Conservation (phyloP, 2,888 invertebrate species). For the Amblyjoppa proteus region DNA sequence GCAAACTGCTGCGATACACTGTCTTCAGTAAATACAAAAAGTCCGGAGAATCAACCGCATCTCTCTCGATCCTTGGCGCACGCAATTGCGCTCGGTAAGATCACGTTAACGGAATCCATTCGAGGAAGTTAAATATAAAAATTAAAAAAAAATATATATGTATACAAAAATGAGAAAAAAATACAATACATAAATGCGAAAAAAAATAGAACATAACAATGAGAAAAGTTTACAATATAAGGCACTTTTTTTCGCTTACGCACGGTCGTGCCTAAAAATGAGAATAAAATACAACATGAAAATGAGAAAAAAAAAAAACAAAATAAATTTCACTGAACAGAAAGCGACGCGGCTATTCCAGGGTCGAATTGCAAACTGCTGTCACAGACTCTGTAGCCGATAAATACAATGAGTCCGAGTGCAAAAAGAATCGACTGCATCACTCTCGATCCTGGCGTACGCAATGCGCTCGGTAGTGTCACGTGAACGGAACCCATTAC, state of each 20-base stretch:
- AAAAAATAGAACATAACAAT: not conserved
- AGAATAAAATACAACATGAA: not conserved
- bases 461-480: not conserved
- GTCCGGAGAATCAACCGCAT: not conserved
- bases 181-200: not conserved
- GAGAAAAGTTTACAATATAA: too few relatives aligned
- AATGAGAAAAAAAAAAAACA: not conserved
- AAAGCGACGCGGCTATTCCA: slow-evolving; percentile 26
- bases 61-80: not conserved
- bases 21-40: slow-evolving; percentile 1
- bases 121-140: slow-evolving; percentile 37
- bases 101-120: slow-evolving; percentile 12
- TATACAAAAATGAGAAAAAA: slow-evolving; percentile 18
- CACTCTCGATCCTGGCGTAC: not conserved
- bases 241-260: too few relatives aligned
- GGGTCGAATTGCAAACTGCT: slow-evolving; percentile 48
- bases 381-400: not conserved
- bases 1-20: slow-evolving; percentile 21
- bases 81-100: not conserved
- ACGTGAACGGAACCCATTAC: not conserved
- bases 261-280: too few relatives aligned
- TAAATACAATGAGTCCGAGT: not conserved
- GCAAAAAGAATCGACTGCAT: not conserved
- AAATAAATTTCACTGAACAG: not conserved
- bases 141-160: not conserved